A percentile compares a stretch with the other conserved stretches of the same genome.
Evolutionary conservation across 2,113 vertebrate species (phyloP).

Genomic region (Scophthalmus maximus): DNA sequence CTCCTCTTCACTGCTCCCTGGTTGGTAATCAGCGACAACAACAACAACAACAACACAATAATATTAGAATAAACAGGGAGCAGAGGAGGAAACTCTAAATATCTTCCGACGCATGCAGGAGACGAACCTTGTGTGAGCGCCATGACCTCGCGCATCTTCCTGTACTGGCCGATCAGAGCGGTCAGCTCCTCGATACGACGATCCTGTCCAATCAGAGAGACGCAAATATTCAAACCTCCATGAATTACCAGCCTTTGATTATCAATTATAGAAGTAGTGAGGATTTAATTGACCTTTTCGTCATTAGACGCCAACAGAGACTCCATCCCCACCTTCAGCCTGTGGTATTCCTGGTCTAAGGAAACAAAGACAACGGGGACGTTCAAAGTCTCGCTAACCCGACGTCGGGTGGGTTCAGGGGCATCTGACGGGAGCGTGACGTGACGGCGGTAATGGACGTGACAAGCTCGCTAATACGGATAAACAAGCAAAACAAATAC

Average conservation of each 20-base stretch:
- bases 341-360: slow-evolving; percentile 94
- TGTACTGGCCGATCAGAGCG: slow-evolving; percentile 87
- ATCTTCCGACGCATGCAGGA: no score
- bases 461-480: slow-evolving; percentile 59
- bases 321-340: slow-evolving; percentile 94
- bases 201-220: slow-evolving; percentile 80
- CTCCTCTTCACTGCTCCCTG: slow-evolving; percentile 89
- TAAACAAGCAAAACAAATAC: slow-evolving; percentile 59
- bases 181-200: slow-evolving; percentile 93
- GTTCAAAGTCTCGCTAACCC: no score
- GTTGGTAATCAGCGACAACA: neutral
- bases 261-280: no score
- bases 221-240: neutral
- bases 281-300: slow-evolving; percentile 87
- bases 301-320: slow-evolving; percentile 90
- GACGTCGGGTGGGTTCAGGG: neutral
- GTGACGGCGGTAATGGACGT: slow-evolving; percentile 22
- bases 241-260: no score
- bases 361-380: neutral
- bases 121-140: slow-evolving; percentile 73
- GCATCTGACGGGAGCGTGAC: slow-evolving; percentile 21
- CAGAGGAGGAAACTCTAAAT: neutral
- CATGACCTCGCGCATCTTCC: slow-evolving; percentile 86
- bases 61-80: neutral
- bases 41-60: neutral